Conservation (phyloP, 2,113 vertebrate genomes). For the Neotragus pygmaeus region DNA sequence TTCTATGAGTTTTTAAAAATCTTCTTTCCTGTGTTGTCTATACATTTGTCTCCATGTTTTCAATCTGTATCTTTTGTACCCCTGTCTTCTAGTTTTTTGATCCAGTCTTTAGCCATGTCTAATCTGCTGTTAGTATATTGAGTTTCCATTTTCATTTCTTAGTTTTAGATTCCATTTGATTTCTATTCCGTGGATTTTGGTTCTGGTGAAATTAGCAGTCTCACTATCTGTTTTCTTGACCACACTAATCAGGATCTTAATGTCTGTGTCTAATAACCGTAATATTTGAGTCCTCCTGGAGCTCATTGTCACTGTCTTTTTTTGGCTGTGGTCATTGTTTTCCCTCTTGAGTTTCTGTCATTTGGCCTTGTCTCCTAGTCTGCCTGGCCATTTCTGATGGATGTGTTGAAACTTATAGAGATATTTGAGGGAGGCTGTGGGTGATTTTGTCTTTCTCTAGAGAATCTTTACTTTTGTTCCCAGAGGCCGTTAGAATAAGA, state of each 20-base stretch:
- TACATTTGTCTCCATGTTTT: neutral
- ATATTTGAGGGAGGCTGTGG: neutral
- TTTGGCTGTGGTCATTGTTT: neutral
- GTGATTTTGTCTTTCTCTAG: neutral
- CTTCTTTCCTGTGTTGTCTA: neutral
- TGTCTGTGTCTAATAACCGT: neutral
- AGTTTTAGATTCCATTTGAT: constrained; percentile 2
- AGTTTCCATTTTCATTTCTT: neutral
- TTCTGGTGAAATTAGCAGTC: neutral
- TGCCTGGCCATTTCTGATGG: neutral
- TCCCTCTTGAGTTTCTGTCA: neutral
- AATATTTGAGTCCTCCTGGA: neutral
- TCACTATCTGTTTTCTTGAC: neutral
- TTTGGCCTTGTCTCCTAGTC: neutral
- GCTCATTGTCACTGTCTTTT: neutral
- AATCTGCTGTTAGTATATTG: neutral
- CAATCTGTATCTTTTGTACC: neutral
- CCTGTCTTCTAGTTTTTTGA: neutral
- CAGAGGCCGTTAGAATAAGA: neutral
- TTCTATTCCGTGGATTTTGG: constrained; percentile 14
- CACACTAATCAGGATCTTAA: neutral
- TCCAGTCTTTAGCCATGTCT: neutral
- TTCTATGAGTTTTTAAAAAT: neutral
- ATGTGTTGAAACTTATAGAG: neutral
- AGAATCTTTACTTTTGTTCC: neutral